Percentiles rank a stretch among this genome's conserved stretches.
These are phyloP conservation scores for Cyrtonyx montezumae DNA, from an alignment of 2,113 vertebrate genomes.

Conservation along the genomic window DNA sequence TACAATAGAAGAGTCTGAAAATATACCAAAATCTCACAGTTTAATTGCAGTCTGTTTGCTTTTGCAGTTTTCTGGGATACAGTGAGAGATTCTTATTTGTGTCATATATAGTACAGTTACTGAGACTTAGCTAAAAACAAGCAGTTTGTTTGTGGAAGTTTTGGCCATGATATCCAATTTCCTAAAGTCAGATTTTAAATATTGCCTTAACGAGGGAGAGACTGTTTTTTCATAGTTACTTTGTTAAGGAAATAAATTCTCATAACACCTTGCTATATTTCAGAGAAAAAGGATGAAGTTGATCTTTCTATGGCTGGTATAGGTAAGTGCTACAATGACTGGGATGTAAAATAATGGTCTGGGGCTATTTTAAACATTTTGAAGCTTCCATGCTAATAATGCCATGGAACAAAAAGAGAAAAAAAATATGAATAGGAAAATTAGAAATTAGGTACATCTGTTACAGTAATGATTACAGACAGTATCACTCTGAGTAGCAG, in stretches of 20 bases:
- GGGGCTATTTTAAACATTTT: neutral
- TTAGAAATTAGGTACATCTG: neutral
- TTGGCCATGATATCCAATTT: neutral
- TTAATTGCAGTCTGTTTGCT: neutral
- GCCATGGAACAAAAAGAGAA: neutral
- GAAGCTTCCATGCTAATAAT: neutral
- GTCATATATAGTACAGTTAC: neutral
- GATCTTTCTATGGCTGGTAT: constrained; percentile 71
- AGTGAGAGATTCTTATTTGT: neutral
- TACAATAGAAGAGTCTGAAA: neutral
- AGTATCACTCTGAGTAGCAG: neutral
- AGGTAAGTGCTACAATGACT: constrained; percentile 70
- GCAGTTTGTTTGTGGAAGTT: neutral
- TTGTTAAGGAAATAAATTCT: neutral
- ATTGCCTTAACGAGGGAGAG: neutral
- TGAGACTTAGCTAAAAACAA: neutral
- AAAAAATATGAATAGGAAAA: neutral
- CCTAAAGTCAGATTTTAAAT: neutral
- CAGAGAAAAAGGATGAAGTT: constrained; percentile 70
- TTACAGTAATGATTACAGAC: neutral
- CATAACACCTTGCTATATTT: constrained; percentile 53
- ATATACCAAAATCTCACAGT: neutral
- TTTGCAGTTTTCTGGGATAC: neutral
- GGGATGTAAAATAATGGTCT: neutral
- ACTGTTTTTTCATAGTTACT: neutral